phyloP scores from a whole-genome alignment of 2,888 invertebrate genomes.

The Apamea crenata region DNA sequence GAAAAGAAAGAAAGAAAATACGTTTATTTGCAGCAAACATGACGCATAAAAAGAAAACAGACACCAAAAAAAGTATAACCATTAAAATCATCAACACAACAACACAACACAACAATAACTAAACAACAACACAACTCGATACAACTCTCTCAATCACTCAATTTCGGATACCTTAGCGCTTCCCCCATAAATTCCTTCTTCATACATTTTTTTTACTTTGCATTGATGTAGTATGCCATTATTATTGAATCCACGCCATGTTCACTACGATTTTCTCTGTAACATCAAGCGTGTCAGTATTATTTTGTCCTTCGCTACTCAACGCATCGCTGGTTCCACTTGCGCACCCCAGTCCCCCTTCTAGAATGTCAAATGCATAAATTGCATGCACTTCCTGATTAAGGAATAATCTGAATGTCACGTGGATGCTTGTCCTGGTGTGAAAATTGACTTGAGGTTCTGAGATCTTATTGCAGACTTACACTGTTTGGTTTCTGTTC shows the following conservation, averaged over 20 bases:
- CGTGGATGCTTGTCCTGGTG: neutral
- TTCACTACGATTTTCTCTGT: neutral
- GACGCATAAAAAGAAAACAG: too few relatives aligned
- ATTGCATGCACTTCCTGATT: constrained; percentile 56
- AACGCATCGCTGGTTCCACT: constrained; percentile 37
- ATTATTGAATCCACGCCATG: neutral
- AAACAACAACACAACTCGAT: too few relatives aligned
- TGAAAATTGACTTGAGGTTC: neutral
- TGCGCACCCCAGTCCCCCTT: constrained; percentile 34
- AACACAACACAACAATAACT: too few relatives aligned
- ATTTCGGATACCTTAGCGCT: too few relatives aligned
- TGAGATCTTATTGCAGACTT: neutral
- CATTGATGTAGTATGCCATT: neutral
- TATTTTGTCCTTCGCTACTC: constrained; percentile 10
- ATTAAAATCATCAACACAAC: neutral
- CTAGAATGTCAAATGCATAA: constrained; percentile 49
- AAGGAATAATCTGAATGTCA: constrained; percentile 5
- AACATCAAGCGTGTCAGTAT: neutral
- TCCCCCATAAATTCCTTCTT: neutral
- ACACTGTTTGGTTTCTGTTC: neutral
- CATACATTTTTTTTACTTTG: neutral
- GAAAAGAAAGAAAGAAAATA: too few relatives aligned
- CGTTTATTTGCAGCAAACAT: too few relatives aligned
- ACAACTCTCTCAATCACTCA: neutral
- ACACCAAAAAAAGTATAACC: too few relatives aligned